These are phyloP conservation scores for Synergus itoensis DNA, from an alignment of 2,888 invertebrate species.

Conservation along the genomic window DNA sequence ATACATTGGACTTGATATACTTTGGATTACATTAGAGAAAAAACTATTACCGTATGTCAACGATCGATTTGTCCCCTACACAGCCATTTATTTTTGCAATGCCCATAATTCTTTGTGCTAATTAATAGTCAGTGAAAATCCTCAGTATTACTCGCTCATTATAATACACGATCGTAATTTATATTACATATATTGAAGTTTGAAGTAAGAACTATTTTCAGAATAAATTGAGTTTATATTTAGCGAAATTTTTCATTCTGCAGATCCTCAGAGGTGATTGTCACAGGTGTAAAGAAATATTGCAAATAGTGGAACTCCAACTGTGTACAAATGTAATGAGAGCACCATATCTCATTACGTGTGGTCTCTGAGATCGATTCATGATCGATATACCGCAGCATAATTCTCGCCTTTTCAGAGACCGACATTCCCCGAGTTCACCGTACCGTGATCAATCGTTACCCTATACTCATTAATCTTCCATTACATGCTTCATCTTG, in stretches of 20 bases:
- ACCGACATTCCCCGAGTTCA: slow-evolving; percentile 59
- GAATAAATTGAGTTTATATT: background rate
- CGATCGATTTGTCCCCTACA: background rate
- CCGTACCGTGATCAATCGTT: slow-evolving; percentile 65
- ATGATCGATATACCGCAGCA: slow-evolving; percentile 58
- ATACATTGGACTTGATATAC: slow-evolving; percentile 2
- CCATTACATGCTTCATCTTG: slow-evolving; percentile 38
- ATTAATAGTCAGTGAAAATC: slow-evolving; percentile 9
- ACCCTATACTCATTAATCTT: slow-evolving; percentile 63
- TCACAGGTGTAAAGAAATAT: slow-evolving; percentile 35
- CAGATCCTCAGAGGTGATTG: slow-evolving; percentile 31
- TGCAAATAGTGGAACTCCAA: slow-evolving; percentile 45
- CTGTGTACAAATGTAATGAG: slow-evolving; percentile 28
- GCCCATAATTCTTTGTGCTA: slow-evolving; percentile 3
- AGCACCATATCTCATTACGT: slow-evolving; percentile 41
- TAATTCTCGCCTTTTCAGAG: slow-evolving; percentile 58
- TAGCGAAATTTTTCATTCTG: slow-evolving; percentile 1
- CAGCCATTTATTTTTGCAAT: background rate
- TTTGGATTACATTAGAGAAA: background rate
- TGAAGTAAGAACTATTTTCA: background rate
- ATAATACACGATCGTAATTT: background rate
- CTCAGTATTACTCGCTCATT: slow-evolving; percentile 14
- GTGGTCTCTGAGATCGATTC: slow-evolving; percentile 58
- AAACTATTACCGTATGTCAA: slow-evolving; percentile 2
- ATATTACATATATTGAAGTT: too few species aligned